phyloP scores from a whole-genome alignment of 2,113 vertebrate species.

The Motacilla tschutschensis region DNA sequence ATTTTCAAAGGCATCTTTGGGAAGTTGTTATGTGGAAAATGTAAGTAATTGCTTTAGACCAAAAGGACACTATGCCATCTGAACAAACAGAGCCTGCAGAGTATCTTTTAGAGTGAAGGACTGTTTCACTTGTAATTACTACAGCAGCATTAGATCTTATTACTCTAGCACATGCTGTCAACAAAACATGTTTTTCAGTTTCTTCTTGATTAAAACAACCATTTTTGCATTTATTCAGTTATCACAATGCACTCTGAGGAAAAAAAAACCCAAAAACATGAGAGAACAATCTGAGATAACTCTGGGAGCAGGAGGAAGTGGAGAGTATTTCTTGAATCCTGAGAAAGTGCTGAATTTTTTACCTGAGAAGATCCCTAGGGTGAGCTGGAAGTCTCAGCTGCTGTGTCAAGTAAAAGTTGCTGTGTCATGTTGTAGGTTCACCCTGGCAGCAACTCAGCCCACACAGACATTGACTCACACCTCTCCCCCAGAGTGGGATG shows the following conservation, averaged over 20 bases:
- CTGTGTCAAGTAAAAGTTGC: not conserved
- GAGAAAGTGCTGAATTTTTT: not conserved
- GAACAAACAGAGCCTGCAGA: constrained; percentile 67
- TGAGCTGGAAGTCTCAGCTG: not conserved
- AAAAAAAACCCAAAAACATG: not conserved
- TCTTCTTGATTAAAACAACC: constrained; percentile 5
- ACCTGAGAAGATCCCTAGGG: not conserved
- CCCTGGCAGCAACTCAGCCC: not conserved
- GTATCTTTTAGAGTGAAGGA: constrained; percentile 25
- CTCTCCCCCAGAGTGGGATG: not conserved
- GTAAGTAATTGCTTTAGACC: constrained; percentile 65
- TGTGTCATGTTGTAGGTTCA: not conserved
- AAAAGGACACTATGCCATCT: constrained; percentile 68
- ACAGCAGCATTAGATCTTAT: not conserved
- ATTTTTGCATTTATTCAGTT: not conserved
- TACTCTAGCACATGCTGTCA: not conserved
- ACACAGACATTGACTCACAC: not conserved
- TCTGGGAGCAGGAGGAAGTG: not conserved
- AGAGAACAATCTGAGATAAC: not conserved
- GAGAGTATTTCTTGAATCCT: not conserved
- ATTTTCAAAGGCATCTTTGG: constrained; percentile 74
- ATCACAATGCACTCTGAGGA: not conserved
- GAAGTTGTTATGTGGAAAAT: constrained; percentile 73
- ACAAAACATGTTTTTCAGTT: constrained; percentile 18
- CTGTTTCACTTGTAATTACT: constrained; percentile 34